phyloP scores from a whole-genome alignment of 2,797 vertebrate species.

The Poecilia velifera region DNA sequence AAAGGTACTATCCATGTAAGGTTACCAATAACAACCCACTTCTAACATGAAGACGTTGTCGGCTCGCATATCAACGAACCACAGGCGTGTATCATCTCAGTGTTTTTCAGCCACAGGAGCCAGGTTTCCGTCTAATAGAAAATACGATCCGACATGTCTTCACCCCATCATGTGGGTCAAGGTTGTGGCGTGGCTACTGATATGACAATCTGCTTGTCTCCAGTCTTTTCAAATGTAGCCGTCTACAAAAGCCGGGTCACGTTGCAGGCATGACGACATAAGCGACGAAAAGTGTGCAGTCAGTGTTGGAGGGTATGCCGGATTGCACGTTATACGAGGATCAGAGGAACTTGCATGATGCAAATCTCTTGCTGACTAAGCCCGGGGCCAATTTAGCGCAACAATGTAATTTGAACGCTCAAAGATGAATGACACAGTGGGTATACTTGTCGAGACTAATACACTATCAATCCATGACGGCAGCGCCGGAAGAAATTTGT shows the following conservation, averaged over 20 bases:
- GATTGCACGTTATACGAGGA: background rate
- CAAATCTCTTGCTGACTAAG: background rate
- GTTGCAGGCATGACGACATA: background rate
- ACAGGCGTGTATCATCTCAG: background rate
- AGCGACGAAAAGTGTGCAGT: background rate
- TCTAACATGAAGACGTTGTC: background rate
- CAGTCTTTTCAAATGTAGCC: background rate
- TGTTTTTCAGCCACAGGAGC: background rate
- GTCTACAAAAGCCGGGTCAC: background rate
- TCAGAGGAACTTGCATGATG: background rate
- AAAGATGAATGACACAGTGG: constrained; percentile 5
- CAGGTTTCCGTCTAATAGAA: background rate
- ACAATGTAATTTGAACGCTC: background rate
- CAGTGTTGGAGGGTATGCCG: background rate
- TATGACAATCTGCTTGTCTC: background rate
- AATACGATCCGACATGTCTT: background rate
- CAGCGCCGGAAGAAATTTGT: background rate
- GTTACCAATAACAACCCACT: background rate
- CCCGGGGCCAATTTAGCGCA: background rate
- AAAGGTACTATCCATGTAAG: background rate
- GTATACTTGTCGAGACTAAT: constrained; percentile 5
- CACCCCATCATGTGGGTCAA: background rate
- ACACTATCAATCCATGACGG: background rate
- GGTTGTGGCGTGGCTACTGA: background rate
- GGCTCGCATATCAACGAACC: background rate